Percentiles rank a stretch among this genome's conserved stretches.
phyloP scores from a whole-genome alignment of 2,113 vertebrate species.

The Hippocampus comes region DNA sequence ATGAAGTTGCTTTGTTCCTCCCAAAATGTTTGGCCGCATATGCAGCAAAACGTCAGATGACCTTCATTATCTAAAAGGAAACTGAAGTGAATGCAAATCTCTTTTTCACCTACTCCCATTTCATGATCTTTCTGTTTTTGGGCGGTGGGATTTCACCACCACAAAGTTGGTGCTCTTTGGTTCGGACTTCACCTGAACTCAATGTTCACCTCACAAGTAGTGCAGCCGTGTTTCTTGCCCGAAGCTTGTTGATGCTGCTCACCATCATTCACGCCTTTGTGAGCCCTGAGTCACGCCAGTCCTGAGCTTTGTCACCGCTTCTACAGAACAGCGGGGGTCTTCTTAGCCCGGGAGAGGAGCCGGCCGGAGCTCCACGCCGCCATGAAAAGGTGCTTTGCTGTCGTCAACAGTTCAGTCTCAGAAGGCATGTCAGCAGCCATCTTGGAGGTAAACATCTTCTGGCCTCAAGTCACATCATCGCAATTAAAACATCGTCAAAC shows the following conservation, averaged over 20 bases:
- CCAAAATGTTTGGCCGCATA: not conserved
- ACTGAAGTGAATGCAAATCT: conserved; percentile 28
- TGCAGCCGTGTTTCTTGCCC: conserved; percentile 25
- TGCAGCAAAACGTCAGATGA: conserved; percentile 3
- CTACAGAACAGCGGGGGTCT: conserved; percentile 80
- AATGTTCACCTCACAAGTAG: conserved; percentile 32
- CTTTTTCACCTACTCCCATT: conserved; percentile 20
- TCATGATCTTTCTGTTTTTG: conserved; percentile 29
- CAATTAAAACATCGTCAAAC: not conserved
- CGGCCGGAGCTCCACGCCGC: conserved; percentile 83
- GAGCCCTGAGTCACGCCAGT: conserved; percentile 48
- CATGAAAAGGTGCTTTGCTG: conserved; percentile 75
- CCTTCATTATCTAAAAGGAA: conserved; percentile 18
- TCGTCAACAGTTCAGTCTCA: conserved; percentile 90
- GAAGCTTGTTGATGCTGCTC: conserved; percentile 51
- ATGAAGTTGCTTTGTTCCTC: conserved; percentile 4
- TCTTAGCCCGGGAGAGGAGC: conserved; percentile 76
- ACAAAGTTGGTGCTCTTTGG: conserved; percentile 27
- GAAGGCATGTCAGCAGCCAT: conserved; percentile 96
- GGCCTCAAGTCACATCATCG: not conserved
- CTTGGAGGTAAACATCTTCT: conserved; percentile 80
- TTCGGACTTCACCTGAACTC: conserved; percentile 45
- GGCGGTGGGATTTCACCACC: conserved; percentile 16
- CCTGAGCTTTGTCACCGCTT: conserved; percentile 41
- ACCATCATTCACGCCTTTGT: conserved; percentile 54